Base-by-base conservation (phyloP, 2,888 invertebrate species). In the Onthophagus sagittarius region DNA sequence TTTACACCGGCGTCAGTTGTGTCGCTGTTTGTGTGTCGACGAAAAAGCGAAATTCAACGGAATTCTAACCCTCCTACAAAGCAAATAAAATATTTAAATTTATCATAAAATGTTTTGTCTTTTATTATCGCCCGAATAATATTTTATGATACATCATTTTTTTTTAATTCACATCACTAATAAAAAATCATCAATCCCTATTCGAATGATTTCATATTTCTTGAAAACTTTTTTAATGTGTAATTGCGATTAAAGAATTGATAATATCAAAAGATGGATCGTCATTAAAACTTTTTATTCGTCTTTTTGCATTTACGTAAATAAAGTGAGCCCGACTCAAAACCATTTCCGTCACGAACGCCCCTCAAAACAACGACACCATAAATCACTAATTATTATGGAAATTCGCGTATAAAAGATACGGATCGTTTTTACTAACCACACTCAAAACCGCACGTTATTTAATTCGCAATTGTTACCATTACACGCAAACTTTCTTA, bases 1-100 rank as follows among this genome's bases (percentile, higher is more conserved):
- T 82, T 82, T 81, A 81, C 81, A 72, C 77, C 78, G 80, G 80
- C 78, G 77, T 79, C 75, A 71, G 73, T 69, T 72, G 53, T 67
- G 74, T 74, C 74, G 72, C 72, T 69, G 39, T 53, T 53, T 53
- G 39, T 53, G 39, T 23, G 23, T 23, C 23, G 39, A 53, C 11
- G 39, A 53, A 53, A 7, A 53, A 53, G 39, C 39, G 39, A 53
- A 53, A 53, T 11, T 53, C 39, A 11, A 1, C 39, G 39, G 39
- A 11, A 53, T 7, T 7, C 9, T 53, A 11, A 53, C 39, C 39
- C 11, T 9, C 11, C 39, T 33, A 15, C 73, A 73, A 75, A 73
- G 70, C 75, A 76, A 76, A 76, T 76, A 74, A 74, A 74, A 32
- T 75, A 73, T 73, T 76, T 74, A 76, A 76, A 76, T 76, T 75